A percentile compares a stretch with the other conserved stretches of the same genome.
Evolutionary conservation across 2,797 vertebrate species (phyloP).

Genomic region (Pipistrellus pipistrellus): DNA sequence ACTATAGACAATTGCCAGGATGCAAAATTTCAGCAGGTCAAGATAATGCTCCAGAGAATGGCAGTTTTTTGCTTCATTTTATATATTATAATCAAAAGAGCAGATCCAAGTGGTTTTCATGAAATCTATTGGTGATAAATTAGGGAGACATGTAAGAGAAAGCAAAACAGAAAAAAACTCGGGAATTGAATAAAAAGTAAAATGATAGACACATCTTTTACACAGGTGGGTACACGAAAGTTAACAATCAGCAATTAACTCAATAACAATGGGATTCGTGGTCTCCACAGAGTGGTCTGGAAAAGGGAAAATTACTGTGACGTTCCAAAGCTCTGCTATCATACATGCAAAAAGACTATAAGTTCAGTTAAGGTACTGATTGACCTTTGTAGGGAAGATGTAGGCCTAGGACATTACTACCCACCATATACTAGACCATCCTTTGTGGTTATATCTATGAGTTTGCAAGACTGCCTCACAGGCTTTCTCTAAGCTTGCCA

Average conservation of each 20-base stretch:
- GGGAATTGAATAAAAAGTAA: neutral
- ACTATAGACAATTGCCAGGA: neutral
- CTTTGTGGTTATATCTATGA: neutral
- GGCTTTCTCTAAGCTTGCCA: neutral
- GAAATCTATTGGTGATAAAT: neutral
- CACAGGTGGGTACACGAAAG: neutral
- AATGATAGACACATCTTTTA: neutral
- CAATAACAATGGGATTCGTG: neutral
- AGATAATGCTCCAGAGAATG: neutral
- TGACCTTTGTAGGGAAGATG: neutral
- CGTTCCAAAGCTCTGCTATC: neutral
- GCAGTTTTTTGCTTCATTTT: neutral
- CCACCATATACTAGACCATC: neutral
- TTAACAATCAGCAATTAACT: neutral
- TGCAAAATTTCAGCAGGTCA: neutral
- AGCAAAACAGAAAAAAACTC: neutral
- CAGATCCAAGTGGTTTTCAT: neutral
- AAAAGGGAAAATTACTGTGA: neutral
- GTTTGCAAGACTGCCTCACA: neutral
- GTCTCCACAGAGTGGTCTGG: neutral
- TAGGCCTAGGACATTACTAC: neutral
- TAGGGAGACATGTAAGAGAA: neutral
- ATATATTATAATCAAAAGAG: neutral
- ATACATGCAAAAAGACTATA: neutral
- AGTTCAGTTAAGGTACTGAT: neutral